phyloP scores from a whole-genome alignment of 1,140 invertebrate genomes.

The Oncopeltus fasciatus region DNA sequence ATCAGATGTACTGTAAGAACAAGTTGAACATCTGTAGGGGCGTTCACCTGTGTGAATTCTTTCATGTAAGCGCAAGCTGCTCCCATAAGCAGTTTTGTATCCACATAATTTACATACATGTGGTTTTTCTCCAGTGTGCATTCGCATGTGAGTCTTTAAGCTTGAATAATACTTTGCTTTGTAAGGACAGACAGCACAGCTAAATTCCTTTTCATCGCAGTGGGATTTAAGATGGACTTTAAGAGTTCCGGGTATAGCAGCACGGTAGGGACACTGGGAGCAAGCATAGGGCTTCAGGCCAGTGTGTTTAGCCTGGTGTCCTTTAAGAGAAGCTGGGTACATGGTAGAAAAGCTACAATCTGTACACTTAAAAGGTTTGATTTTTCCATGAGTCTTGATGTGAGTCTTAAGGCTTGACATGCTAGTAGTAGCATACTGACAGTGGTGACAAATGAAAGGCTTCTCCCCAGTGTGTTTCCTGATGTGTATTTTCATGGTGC shows the following conservation, averaged over 20 bases:
- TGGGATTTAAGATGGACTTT: neutral
- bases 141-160: neutral
- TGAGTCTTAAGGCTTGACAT: neutral
- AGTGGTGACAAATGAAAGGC: neutral
- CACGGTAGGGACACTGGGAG: neutral
- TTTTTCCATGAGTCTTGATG: neutral
- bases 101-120: neutral
- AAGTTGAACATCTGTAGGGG: neutral
- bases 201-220: neutral
- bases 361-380: neutral
- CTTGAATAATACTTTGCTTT: neutral
- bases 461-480: neutral
- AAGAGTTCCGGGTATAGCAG: neutral
- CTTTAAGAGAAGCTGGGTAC: neutral
- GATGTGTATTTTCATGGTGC: constrained; percentile 2
- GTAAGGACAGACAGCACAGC: neutral
- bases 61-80: neutral
- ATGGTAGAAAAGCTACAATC: neutral
- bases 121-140: constrained; percentile 5
- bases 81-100: neutral
- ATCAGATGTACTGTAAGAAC: neutral
- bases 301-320: neutral
- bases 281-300: neutral
- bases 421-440: neutral
- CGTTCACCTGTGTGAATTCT: neutral